Percentiles rank a stretch among this genome's conserved stretches.
Evolutionary conservation across 1,140 invertebrate genomes (phyloP).

Genomic region (Aradophagus sp.): DNA sequence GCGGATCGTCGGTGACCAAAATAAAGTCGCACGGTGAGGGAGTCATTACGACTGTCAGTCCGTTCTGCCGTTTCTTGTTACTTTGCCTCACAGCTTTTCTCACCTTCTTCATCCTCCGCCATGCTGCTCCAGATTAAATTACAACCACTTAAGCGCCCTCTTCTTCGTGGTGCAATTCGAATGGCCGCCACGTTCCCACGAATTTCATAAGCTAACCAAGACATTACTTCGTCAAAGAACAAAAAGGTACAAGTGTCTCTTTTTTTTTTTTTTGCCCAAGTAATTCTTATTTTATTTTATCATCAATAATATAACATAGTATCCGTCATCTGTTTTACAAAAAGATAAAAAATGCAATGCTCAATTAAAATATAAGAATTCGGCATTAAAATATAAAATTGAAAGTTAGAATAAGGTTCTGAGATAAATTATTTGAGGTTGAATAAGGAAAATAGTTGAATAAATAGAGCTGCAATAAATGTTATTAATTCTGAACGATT

Average conservation of each 20-base stretch:
- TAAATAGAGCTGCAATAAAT: no score
- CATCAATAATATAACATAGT: no score
- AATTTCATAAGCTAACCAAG: constrained; percentile 42
- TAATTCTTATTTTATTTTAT: constrained; percentile 20
- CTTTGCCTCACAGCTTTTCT: constrained; percentile 42
- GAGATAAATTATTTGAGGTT: no score
- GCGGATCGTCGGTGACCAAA: no score
- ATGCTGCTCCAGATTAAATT: constrained; percentile 50
- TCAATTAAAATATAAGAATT: no score
- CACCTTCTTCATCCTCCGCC: constrained; percentile 35
- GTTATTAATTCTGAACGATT: no score
- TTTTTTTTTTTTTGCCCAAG: constrained; percentile 1
- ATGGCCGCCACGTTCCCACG: constrained; percentile 37
- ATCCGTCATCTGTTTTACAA: no score
- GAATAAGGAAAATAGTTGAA: no score
- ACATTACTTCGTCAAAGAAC: constrained; percentile 29
- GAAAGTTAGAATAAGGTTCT: no score
- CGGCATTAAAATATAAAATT: no score
- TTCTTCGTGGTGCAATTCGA: constrained; percentile 25
- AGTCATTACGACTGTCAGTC: constrained; percentile 38
- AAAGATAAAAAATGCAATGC: no score
- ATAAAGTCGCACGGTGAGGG: constrained; percentile 23
- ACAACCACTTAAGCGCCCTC: constrained; percentile 55
- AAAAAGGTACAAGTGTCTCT: neutral
- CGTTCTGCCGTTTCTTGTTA: constrained; percentile 35